Conservation (phyloP, 64 coral and sea anemone species). For the Anthopleura sola region DNA sequence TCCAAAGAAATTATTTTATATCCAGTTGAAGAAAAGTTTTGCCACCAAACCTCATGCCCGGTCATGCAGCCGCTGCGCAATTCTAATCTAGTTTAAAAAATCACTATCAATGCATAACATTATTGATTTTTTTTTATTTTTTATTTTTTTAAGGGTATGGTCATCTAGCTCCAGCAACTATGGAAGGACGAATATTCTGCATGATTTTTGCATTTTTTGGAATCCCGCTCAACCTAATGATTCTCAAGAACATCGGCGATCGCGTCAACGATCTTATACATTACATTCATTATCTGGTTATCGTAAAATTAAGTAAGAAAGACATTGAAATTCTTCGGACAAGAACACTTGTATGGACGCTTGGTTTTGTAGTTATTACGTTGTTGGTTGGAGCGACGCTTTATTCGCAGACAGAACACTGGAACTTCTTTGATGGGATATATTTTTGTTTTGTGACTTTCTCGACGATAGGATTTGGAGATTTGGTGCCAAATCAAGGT, state of each 20-base stretch:
- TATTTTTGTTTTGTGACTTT: conserved; percentile 92
- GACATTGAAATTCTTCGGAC: conserved; percentile 47
- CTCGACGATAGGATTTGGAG: conserved; percentile 88
- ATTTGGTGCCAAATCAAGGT: conserved; percentile 86
- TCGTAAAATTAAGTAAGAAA: conserved; percentile 48
- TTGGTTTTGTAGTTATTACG: conserved; percentile 61
- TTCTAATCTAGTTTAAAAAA: no score
- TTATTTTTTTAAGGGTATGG: conserved; percentile 73
- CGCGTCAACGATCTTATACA: conserved; percentile 69
- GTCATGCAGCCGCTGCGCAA: no score
- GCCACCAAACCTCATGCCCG: no score
- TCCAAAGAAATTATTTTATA: no score
- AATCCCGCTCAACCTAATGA: conserved; percentile 89
- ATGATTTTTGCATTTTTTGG: conserved; percentile 88
- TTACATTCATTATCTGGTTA: conserved; percentile 67
- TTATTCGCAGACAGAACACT: conserved; percentile 69
- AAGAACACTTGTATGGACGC: conserved; percentile 71
- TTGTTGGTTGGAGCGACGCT: conserved; percentile 60
- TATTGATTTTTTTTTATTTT: neutral
- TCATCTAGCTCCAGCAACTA: conserved; percentile 74
- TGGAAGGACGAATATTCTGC: conserved; percentile 86
- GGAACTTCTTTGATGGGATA: conserved; percentile 81
- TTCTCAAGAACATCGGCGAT: conserved; percentile 78
- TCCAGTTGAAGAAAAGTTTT: no score
- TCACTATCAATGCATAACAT: neutral